phyloP scores from a whole-genome alignment of 2,113 vertebrate genomes.

The Caretta caretta region DNA sequence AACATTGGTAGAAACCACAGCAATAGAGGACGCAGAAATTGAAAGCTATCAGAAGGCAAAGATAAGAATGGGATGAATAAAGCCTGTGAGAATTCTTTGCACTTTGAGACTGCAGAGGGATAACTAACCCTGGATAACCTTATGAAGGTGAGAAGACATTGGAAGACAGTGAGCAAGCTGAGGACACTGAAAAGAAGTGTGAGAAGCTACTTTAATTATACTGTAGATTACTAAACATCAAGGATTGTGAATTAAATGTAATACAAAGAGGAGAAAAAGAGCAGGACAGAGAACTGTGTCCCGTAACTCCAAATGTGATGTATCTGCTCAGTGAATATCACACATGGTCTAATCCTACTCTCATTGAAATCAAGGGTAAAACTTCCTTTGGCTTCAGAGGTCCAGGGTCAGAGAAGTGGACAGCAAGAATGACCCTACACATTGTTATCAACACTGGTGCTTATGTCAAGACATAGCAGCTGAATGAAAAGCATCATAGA shows the following conservation, averaged over 20 bases:
- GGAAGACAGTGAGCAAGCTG: neutral
- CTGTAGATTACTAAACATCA: neutral
- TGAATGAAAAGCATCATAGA: neutral
- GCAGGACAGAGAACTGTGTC: neutral
- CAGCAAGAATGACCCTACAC: neutral
- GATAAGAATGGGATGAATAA: neutral
- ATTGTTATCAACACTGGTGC: neutral
- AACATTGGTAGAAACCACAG: neutral
- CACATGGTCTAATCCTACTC: neutral
- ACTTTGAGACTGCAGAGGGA: neutral
- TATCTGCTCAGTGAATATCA: neutral
- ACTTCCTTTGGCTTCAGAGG: neutral
- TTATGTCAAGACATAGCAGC: neutral
- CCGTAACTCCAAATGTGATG: neutral
- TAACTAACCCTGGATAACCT: neutral
- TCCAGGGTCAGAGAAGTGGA: neutral
- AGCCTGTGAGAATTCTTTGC: neutral
- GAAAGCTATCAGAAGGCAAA: neutral
- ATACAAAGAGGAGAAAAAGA: neutral
- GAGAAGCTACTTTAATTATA: neutral
- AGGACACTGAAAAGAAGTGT: neutral
- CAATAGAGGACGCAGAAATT: neutral
- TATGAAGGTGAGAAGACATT: neutral
- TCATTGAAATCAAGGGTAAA: neutral
- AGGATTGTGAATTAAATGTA: neutral